Base-by-base conservation (phyloP, 2,113 vertebrate species). In the Caloenas nicobarica region DNA sequence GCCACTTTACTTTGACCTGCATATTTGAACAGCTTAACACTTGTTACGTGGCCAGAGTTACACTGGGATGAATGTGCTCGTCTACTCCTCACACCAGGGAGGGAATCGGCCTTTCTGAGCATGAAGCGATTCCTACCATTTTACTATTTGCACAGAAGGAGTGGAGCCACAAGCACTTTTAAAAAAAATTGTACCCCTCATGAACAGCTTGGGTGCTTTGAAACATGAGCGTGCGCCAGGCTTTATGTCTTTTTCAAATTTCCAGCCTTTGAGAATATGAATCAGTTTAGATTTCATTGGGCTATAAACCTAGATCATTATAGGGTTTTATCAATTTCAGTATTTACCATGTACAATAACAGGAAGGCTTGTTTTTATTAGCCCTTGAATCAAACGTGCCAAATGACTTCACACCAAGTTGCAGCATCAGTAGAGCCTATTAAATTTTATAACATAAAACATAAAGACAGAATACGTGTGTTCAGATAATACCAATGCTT, bases 361-460 rank as follows among this genome's bases (percentile, higher is more conserved):
- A 61, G 81, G 61, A 79, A 82, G 60, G 64, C 34, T 92, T 86
- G 19, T 46, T 92, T 91, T 93, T 93, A 92, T 86, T 95, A 91
- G 86, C 46, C 38, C 31, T 76, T 46, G 70, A 72, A 81, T 86
- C 77, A 84, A 89, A 65, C 0, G 0, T 90, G 70, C 84, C 81
- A 86, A 95, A 84, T 78, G 76, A 96, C 40, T 92, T 91, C 60
- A 74, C 0, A 0, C 80, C 60, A 91, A 86, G 51, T 29, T 61
- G 23, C 74, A 68, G 65, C 73, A 64, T 85, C 73, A 76, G 56
- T 84, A 66, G 38, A 58, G 69, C 68, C 84, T 65, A 84, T 87
- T 87, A 72, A 31, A 83, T 95, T 95, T 89, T 94, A 91, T 92
- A 72, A 65, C 58, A 80, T 85, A 91, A 95, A 89, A 85, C 70